Evolutionary conservation across 1,140 invertebrate species (phyloP).

Genomic region (Leucophenga varia): DNA sequence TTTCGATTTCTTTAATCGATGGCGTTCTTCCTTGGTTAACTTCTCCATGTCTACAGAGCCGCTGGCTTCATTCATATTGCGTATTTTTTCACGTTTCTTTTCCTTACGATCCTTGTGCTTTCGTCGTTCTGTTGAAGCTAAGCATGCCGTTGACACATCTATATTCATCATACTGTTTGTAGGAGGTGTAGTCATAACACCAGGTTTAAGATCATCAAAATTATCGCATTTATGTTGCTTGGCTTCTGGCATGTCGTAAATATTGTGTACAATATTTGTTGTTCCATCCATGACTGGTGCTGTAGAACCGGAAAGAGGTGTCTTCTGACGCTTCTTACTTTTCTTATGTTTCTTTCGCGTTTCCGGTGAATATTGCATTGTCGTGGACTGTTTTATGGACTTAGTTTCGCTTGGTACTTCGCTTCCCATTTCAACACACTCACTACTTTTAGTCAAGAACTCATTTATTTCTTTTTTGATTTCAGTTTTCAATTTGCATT

Average conservation of each 20-base stretch:
- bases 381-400: constrained; percentile 4
- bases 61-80: constrained; percentile 45
- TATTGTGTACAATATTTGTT: constrained; percentile 12
- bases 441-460: constrained; percentile 19
- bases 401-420: no score
- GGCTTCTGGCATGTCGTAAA: background rate
- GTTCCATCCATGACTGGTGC: constrained; percentile 21
- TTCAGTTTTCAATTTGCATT: constrained; percentile 40
- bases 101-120: constrained; percentile 63
- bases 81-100: constrained; percentile 69
- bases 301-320: constrained; percentile 57
- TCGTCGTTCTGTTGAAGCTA: constrained; percentile 24
- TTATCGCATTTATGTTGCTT: constrained; percentile 8
- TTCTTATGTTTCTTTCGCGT: constrained; percentile 78
- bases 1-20: constrained; percentile 62
- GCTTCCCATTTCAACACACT: background rate
- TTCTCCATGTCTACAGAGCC: constrained; percentile 61
- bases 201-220: constrained; percentile 24
- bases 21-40: constrained; percentile 47
- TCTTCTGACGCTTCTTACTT: constrained; percentile 77
- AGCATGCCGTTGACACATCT: background rate
- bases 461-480: constrained; percentile 47
- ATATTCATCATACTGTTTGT: constrained; percentile 5
- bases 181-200: background rate
- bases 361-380: constrained; percentile 54